Evolutionary conservation across 1,140 invertebrate genomes (phyloP).

Genomic region (Lordiphosa mommai): DNA sequence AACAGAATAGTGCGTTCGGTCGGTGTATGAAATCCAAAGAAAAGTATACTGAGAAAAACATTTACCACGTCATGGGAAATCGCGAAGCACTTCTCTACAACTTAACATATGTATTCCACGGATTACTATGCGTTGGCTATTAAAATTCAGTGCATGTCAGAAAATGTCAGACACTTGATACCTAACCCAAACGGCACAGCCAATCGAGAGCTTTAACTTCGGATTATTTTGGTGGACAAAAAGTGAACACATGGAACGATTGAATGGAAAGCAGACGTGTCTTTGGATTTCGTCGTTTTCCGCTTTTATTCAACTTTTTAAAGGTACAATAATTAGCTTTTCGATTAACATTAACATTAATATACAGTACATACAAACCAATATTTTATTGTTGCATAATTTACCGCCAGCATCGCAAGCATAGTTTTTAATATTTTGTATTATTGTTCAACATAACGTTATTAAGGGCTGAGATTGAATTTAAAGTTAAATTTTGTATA

Average conservation of each 20-base stretch:
- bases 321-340: conserved; percentile 19
- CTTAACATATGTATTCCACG: neutral
- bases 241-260: conserved; percentile 10
- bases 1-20: no score
- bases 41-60: neutral
- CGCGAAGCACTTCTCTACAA: neutral
- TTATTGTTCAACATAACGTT: no score
- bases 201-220: conserved; percentile 36
- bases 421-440: no score
- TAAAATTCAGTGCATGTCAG: conserved; percentile 47
- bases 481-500: no score
- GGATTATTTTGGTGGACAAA: conserved; percentile 4
- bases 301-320: conserved; percentile 12
- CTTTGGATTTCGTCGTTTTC: conserved; percentile 30
- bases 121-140: conserved; percentile 21
- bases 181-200: conserved; percentile 26
- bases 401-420: no score
- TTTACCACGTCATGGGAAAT: neutral
- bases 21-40: no score
- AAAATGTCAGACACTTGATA: conserved; percentile 61
- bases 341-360: no score
- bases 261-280: conserved; percentile 17
- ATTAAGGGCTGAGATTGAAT: no score
- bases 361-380: no score
- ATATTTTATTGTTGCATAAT: no score